Base-by-base conservation (phyloP, 2,888 invertebrate species). In the Coenonympha arcania region DNA sequence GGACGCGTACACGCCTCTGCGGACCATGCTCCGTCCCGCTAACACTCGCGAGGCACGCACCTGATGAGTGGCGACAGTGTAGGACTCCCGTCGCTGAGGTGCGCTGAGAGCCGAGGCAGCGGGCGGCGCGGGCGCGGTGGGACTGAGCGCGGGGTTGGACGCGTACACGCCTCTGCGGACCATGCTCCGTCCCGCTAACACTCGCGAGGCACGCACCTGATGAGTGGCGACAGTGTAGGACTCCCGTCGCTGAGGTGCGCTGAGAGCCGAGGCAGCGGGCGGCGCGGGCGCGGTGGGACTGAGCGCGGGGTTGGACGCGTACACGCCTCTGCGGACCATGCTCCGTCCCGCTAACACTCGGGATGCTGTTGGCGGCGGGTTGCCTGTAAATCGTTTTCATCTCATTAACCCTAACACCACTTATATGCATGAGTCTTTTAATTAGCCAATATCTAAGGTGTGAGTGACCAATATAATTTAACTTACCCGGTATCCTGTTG, bases 221-320 rank as follows among this genome's bases (percentile, higher is more conserved):
- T 41, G 41, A n/a, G 31, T 8, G 1, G 42, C 6, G 42, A 31
- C 9, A 20, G 42, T 43, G 39, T 33, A 40, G 13, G 48, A 43
- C 1, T 48, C 52, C 19, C 48, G 30, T 9, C 66, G 53, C 4
- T 58, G 54, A 41, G 60, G 56, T 18, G 64, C 62, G 28, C 65
- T 61, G 0, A 56, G 60, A 31, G 56, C 54, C 8, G 55, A 44
- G 13, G 67, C 9, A 1, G 81, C 0, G 73, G 73, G 31, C 67
- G 73, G 66, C 13, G 64, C 59, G 15, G 73, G 55, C 20, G 72
- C 58, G 13, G 79, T 77, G 58, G 79, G 76, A 51, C 76, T 79
- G 31, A 83, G 72, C 42, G 78, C 81, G 0, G 85, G 85, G 67
- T 86, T 84, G 47, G 85, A 86, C 2, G 79, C 79, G 73, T 83